Evolutionary conservation across 2,888 invertebrate genomes (phyloP), one percentile per base, ranked within the genome.

Genomic region (Eubasilissa splendida): DNA sequence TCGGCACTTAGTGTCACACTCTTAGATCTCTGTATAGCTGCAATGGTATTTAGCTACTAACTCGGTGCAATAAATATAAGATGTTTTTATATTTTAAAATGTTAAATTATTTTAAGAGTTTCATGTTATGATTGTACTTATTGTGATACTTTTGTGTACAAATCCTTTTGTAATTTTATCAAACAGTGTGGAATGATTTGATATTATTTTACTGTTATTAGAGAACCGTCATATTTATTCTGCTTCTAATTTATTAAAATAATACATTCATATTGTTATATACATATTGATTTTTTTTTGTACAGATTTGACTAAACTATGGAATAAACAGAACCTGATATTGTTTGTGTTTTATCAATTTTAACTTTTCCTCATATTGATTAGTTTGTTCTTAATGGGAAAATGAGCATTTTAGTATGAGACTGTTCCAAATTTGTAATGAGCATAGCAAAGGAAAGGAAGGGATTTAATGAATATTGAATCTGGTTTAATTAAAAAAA

Each of bases 61-160:
- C 58, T n/a, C 12, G 14, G 71, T 71, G 71, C 71, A 71, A 85
- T 90, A 84, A 85, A 58, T 86, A 86, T 89, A 88, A 88, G 87
- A 87, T 68, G 52, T 66, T 73, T 78, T 73, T 80, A 66, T 80
- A 68, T 80, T 82, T 73, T 74, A 77, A 63, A 54, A 54, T 56
- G 71, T 70, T 70, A 60, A 63, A n/a, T 80, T 76, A 60, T 79
- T 74, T 63, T 74, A 66, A 75, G 74, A 58, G 87, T 80, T 83
- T 80, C 80, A 76, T 76, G 53, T 52, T 42, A 52, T 31, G n/a
- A 63, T 76, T 60, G 52, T 63, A 53, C 14, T 76, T 14, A 31
- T 50, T 76, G 76, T 76, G 76, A 76, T 76, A 76, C 63, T 22
- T 22, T 53, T 63, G 12, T 56, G 65, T 74, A 54, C 54, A 54